These are phyloP conservation scores for Heliconius aoede DNA, from an alignment of 2,888 invertebrate species.

Conservation along the genomic window DNA sequence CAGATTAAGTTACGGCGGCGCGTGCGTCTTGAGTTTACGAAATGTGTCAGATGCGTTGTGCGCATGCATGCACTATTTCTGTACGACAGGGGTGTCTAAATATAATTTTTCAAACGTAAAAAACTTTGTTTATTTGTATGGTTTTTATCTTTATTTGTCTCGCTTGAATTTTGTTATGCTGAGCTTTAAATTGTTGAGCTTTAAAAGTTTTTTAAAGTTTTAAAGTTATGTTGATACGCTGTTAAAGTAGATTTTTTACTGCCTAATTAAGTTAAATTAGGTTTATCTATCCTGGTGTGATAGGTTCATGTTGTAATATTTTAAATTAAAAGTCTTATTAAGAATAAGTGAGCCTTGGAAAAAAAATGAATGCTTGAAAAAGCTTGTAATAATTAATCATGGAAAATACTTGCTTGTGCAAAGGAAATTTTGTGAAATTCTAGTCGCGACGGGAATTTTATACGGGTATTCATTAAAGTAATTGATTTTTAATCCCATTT, in stretches of 20 bases:
- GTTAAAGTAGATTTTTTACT: too few relatives aligned
- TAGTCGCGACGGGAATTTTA: background rate
- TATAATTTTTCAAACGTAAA: constrained; percentile 6
- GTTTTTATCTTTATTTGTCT: background rate
- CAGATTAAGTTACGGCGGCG: constrained; percentile 45
- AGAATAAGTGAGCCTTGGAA: too few relatives aligned
- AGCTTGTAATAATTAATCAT: background rate
- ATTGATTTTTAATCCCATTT: background rate
- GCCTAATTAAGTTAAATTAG: too few relatives aligned
- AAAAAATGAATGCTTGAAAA: too few relatives aligned
- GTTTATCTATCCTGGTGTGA: background rate
- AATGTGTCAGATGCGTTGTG: constrained; percentile 51
- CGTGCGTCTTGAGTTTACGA: constrained; percentile 46
- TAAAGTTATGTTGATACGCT: too few relatives aligned
- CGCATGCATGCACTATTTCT: constrained; percentile 69
- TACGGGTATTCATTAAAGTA: background rate
- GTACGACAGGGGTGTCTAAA: constrained; percentile 53
- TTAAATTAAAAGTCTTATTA: too few relatives aligned
- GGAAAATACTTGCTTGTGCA: background rate
- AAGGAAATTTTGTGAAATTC: background rate
- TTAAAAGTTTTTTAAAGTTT: background rate
- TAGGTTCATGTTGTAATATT: background rate
- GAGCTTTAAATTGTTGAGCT: background rate
- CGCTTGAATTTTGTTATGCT: background rate
- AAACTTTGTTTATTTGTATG: background rate